Evolutionary conservation across 2,888 invertebrate genomes (phyloP), one percentile per base, ranked within the genome.

Genomic region (Apotomis capreana): DNA sequence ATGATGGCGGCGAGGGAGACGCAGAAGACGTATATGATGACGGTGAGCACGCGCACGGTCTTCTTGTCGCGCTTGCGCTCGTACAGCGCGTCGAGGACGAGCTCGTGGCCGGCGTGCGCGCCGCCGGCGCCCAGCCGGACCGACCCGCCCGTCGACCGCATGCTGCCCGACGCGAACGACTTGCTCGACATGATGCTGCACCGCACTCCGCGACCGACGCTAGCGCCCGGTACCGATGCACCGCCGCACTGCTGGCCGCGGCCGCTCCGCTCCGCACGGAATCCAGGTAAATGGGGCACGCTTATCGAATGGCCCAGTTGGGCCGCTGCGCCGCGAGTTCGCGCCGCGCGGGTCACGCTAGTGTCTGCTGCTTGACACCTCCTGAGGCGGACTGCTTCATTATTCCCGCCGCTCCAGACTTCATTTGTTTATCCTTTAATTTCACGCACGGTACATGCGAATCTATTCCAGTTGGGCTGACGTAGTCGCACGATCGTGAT

Each of bases 1-100:
- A 98, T 97, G 82, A 98, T 98, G 67, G 98, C 98, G 26, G 98
- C 98, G 83, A 98, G 94, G 59, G 98, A 98, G 80, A 99, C 98
- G 87, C 97, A 97, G 89, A 98, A 96, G 78, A 98, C 96, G 92
- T 99, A 99, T 68, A 98, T 97, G 82, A 98, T 95, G 78, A 99
- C 98, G 36, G 98, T 98, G 83, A 98, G 95, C 80, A 98, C 97
- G 77, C 98, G 95, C 77, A 98, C 96, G 89, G 96, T 95, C 93
- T 98, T 98, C 90, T 97, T 97, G 88, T 96, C 96, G 83, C 96
- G 96, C 89, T 97, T 97, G 76, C 97, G 96, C 87, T 97, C 97
- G 91, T 96, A 96, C 70, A 96, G 92, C 80, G 95, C 94, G 87
- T 96, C 96, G 79, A 96, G 94, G 87, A 95, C 96, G 59, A 96